These are phyloP conservation scores for Tribolium freemani DNA, from an alignment of 2,888 invertebrate species.

Conservation along the genomic window DNA sequence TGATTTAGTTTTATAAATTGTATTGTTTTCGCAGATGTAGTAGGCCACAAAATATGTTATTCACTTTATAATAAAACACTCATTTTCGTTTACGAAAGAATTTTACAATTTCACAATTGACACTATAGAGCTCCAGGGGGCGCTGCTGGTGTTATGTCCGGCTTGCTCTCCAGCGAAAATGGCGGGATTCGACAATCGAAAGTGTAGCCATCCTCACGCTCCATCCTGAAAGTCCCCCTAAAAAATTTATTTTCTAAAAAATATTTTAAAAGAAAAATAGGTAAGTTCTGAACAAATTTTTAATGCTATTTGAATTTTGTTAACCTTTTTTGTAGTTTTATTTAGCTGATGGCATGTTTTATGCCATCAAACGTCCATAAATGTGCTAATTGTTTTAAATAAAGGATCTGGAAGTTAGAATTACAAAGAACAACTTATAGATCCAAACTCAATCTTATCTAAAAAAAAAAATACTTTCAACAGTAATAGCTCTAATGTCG, in stretches of 20 bases:
- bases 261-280: not conserved
- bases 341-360: too few relatives aligned
- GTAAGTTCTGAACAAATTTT: too few relatives aligned
- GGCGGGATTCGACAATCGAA: constrained; percentile 99
- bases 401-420: too few relatives aligned
- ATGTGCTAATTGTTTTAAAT: too few relatives aligned
- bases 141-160: constrained; percentile 71
- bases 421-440: too few relatives aligned
- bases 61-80: constrained; percentile 34
- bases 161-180: constrained; percentile 95
- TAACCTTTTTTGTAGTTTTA: too few relatives aligned
- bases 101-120: constrained; percentile 42
- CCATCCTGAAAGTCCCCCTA: constrained; percentile 97
- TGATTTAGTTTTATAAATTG: constrained; percentile 23
- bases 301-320: too few relatives aligned
- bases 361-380: too few relatives aligned
- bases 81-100: constrained; percentile 10
- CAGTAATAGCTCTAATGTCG: too few relatives aligned
- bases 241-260: too few relatives aligned
- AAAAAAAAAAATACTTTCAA: too few relatives aligned
- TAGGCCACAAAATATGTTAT: constrained; percentile 20
- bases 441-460: too few relatives aligned
- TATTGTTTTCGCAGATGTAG: constrained; percentile 5
- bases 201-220: constrained; percentile 95
- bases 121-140: constrained; percentile 61